Base-by-base conservation (phyloP, 2,113 vertebrate genomes). In the Ploceus nigricollis region DNA sequence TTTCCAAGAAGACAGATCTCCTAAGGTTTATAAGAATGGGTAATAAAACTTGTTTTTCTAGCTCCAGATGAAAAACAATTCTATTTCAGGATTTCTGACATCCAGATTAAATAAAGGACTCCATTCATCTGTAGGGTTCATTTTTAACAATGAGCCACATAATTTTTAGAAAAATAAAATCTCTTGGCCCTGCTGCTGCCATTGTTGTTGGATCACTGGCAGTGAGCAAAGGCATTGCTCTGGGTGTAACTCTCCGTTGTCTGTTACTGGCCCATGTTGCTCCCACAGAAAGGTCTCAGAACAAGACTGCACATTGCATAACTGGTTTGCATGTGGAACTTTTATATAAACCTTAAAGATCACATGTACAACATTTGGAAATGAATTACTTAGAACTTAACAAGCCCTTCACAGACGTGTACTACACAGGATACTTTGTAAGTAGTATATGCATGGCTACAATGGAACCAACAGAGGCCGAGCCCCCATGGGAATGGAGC, bases 71-170 rank as follows among this genome's bases (percentile, higher is more conserved):
- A 97, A 97, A 85, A 97, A 9, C 75, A 96, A 53, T 33, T 66
- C 78, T 97, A 39, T 86, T 94, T 75, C 78, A 94, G 82, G 95
- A 87, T 53, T 95, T 89, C n/a, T 90, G 93, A 44, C 90, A 89
- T 56, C 60, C 64, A 53, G 48, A 97, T 80, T 63, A 89, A 97
- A 58, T 87, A 94, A 68, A 66, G 48, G 68, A 93, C 35, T 97
- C 94, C 13, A 75, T 94, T 73, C 82, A 83, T 2, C 77, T 93
- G 28, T 39, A 73, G 60, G 7, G n/a, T 78, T 97, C 87, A 35
- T 86, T 97, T 90, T 97, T 94, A 96, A 96, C 95, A 96, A 96
- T 15, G 77, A 97, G 44, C 93, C 90, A 45, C 91, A 78, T 30
- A 51, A 63, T 57, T 97, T 96, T 87, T 90, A 90, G 94, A 89